These are phyloP conservation scores for Cephus rjabovi DNA, from an alignment of 2,888 invertebrate species.

Conservation along the genomic window DNA sequence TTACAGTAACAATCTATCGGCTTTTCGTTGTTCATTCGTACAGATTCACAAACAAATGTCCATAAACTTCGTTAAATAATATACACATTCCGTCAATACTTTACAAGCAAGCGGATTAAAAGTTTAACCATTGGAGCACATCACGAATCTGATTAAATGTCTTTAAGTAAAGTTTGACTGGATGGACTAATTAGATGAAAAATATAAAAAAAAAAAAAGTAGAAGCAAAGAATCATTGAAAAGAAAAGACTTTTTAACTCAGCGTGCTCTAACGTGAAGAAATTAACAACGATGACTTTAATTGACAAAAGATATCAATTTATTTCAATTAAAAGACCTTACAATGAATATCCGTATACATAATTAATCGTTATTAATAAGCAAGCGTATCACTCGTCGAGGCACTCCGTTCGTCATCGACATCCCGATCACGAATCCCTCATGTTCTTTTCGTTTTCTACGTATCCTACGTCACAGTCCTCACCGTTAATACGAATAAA, in stretches of 20 bases:
- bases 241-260: not conserved
- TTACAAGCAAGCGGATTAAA: too few species aligned
- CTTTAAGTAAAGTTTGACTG: too few species aligned
- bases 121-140: too few species aligned
- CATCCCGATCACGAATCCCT: constrained; percentile 19
- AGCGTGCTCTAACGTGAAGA: not conserved
- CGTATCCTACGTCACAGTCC: constrained; percentile 1
- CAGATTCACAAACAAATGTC: constrained; percentile 16
- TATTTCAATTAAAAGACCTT: constrained; percentile 49
- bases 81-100: too few species aligned
- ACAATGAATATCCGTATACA: constrained; percentile 45
- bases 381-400: constrained; percentile 50
- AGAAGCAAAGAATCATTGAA: not conserved
- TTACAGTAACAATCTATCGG: too few species aligned
- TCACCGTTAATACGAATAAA: not conserved
- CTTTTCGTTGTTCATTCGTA: not conserved
- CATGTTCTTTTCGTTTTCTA: constrained; percentile 5
- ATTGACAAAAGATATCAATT: constrained; percentile 53
- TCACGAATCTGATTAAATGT: too few species aligned
- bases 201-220: not conserved
- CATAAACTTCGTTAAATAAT: constrained; percentile 11
- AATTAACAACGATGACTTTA: constrained; percentile 23
- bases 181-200: too few species aligned
- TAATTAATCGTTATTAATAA: constrained; percentile 43
- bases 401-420: constrained; percentile 49